Evolutionary conservation across 30 jellyfish, hydroid and myxozoan genomes (phyloP).

Genomic region (Euphysa ruthae): DNA sequence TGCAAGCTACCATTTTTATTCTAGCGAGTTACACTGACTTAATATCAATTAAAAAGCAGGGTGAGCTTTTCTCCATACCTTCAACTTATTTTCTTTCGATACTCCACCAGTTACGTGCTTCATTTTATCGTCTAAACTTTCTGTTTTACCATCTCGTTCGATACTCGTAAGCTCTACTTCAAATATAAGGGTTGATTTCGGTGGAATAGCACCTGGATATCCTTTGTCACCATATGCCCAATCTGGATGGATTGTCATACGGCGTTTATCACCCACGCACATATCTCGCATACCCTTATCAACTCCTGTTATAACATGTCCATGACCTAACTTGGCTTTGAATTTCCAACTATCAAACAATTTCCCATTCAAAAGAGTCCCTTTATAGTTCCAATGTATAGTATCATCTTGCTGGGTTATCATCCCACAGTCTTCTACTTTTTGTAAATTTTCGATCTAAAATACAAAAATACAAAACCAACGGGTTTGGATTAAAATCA

Average conservation of each 20-base stretch:
- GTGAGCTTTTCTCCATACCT: conserved; percentile 38
- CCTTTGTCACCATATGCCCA: conserved; percentile 45
- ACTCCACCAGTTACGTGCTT: conserved; percentile 13
- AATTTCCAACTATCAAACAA: conserved; percentile 24
- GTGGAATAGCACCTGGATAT: conserved; percentile 32
- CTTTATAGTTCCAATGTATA: conserved; percentile 34
- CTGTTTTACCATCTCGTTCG: conserved; percentile 21
- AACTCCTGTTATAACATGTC: conserved; percentile 33
- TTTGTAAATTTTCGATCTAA: conserved; percentile 14
- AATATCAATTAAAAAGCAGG: conserved; percentile 22
- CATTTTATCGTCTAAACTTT: background rate
- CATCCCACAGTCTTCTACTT: conserved; percentile 29
- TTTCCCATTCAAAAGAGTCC: conserved; percentile 24
- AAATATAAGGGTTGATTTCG: conserved; percentile 21
- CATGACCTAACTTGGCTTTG: conserved; percentile 19
- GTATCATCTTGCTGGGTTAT: conserved; percentile 14
- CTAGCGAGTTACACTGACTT: background rate
- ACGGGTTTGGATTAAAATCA: too few relatives aligned
- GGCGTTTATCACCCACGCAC: conserved; percentile 38
- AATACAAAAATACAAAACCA: too few relatives aligned
- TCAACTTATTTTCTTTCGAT: conserved; percentile 26
- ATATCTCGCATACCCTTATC: conserved; percentile 35
- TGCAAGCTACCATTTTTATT: too few relatives aligned
- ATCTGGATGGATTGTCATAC: conserved; percentile 32
- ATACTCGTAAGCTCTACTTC: conserved; percentile 38